A percentile compares a stretch with the other conserved stretches of the same genome.
These are phyloP conservation scores for Salvator merianae DNA, from an alignment of 2,113 vertebrate genomes.

Conservation along the genomic window DNA sequence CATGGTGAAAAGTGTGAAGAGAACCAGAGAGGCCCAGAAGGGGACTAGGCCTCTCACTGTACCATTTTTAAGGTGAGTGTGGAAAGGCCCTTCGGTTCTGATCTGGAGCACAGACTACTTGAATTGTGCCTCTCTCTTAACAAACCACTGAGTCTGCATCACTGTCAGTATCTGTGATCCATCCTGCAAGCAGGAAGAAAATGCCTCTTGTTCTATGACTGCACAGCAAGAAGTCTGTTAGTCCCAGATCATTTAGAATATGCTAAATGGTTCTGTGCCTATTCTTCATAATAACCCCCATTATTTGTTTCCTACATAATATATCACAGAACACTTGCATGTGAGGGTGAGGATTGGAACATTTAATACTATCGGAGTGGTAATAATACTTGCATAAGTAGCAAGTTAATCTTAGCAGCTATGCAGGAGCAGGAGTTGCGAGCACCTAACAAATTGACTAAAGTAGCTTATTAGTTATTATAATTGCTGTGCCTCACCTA, in stretches of 20 bases:
- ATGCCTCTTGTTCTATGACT: not conserved
- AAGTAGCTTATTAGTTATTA: conserved; percentile 48
- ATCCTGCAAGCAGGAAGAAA: not conserved
- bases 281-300: not conserved
- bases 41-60: too few species aligned
- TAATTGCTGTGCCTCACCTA: conserved; percentile 35
- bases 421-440: not conserved
- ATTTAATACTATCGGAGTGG: not conserved
- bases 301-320: not conserved
- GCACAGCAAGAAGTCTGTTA: not conserved
- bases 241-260: not conserved
- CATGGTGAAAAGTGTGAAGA: too few species aligned
- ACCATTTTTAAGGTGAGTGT: too few species aligned
- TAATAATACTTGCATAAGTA: conserved; percentile 16
- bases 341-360: not conserved
- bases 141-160: not conserved
- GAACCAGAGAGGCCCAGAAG: too few species aligned
- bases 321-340: not conserved
- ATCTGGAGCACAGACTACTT: not conserved
- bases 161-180: too few species aligned
- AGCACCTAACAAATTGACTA: conserved; percentile 28
- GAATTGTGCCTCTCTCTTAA: not conserved
- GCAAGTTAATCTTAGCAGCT: conserved; percentile 43
- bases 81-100: not conserved
- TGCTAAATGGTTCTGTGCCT: not conserved